Percentiles rank a stretch among this genome's conserved stretches.
Evolutionary conservation across 1,140 invertebrate genomes (phyloP).

Genomic region (Antheraea mylitta): DNA sequence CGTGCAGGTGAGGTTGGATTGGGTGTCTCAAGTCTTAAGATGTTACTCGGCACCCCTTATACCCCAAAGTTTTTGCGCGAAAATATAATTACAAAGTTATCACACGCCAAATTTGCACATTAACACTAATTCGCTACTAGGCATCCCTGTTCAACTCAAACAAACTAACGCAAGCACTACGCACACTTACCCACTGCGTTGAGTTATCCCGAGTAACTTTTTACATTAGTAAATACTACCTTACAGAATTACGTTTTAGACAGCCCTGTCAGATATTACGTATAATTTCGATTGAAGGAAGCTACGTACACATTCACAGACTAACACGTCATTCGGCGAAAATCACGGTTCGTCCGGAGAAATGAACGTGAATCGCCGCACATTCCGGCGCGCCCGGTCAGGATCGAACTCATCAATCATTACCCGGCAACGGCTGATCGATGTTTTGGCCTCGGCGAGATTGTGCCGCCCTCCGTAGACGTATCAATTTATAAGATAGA

Average conservation of each 20-base stretch:
- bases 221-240: too few species aligned
- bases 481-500: constrained; percentile 75
- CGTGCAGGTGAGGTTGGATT: too few species aligned
- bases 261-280: not conserved
- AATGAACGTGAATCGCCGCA: constrained; percentile 2
- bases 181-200: too few species aligned
- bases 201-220: too few species aligned
- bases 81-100: too few species aligned
- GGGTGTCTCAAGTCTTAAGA: too few species aligned
- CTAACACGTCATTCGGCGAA: constrained; percentile 1
- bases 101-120: too few species aligned
- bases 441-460: constrained; percentile 51
- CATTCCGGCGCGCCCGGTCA: constrained; percentile 7
- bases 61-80: too few species aligned
- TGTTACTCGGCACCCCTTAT: too few species aligned
- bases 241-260: not conserved
- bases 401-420: constrained; percentile 61
- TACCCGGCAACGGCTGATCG: constrained; percentile 48
- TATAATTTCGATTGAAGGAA: not conserved
- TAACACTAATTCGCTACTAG: too few species aligned
- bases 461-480: constrained; percentile 56
- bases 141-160: too few species aligned
- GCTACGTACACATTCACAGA: not conserved
- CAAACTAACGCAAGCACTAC: too few species aligned
- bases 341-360: constrained; percentile 4